Base-by-base conservation (phyloP, 2,113 vertebrate species). In the Erythrocercus mccallii region DNA sequence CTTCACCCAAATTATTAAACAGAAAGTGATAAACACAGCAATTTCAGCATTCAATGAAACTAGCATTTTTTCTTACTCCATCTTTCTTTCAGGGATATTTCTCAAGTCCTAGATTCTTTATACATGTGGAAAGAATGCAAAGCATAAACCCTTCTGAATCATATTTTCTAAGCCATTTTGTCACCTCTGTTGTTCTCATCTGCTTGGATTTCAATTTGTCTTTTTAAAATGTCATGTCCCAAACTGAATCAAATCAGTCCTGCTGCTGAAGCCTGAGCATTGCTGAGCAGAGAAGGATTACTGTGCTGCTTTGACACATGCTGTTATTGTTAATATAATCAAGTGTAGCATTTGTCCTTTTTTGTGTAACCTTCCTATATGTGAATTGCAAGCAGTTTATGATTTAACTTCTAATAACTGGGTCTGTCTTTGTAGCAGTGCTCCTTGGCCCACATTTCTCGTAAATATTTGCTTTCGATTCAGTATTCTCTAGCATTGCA, bases 141-240 rank as follows among this genome's bases (percentile, higher is more conserved):
- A 86, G 35, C 33, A 35, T 53, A 93, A 88, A 70, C 35, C n/a
- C 24, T 54, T 78, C 68, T 62, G 38, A 66, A 33, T 78, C 27
- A 5, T 77, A 35, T 74, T 90, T 93, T 86, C 54, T 33, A 70
- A 66, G 48, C 72, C 27, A 2, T 61, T 91, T 70, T 94, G 72
- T 92, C 80, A 70, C 83, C 56, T 66, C 38, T 35, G 44, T 88
- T 93, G 42, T 88, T 96, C 68, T 94, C 72, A 83, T 88, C 64
- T 88, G 42, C 76, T 81, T 86, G 64, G 23, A 51, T 95, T 92
- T 76, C 82, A 78, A 9, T 92, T 83, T 93, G 20, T 92, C 86
- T 92, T 77, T 93, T 88, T 47, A 35, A 90, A 93, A 93, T 86
- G 86, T 62, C 76, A 28, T 70, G 68, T 90, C 76, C 68, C 69